Percentiles rank a stretch among this genome's conserved stretches.
phyloP scores from a whole-genome alignment of 2,113 vertebrate genomes.

The Heterochromis multidens region DNA sequence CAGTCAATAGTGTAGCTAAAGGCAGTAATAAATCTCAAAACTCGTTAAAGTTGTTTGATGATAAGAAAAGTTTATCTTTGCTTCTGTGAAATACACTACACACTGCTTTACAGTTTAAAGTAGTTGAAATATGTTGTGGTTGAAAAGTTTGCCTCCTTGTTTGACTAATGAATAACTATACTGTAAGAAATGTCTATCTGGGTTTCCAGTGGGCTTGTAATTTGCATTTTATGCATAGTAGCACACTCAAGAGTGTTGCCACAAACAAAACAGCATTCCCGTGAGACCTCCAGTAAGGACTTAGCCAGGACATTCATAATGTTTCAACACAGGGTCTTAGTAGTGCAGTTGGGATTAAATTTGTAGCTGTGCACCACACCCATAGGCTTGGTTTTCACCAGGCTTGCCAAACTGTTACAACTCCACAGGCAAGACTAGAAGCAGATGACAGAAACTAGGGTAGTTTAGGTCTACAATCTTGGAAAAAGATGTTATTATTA shows the following conservation, averaged over 20 bases:
- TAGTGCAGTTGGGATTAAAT: slow-evolving; percentile 20
- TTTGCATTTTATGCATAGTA: slow-evolving; percentile 27
- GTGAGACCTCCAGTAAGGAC: slow-evolving; percentile 2
- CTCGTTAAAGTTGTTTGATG: neutral
- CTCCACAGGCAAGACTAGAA: slow-evolving; percentile 29
- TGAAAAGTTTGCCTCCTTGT: slow-evolving; percentile 2
- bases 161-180: slow-evolving; percentile 38
- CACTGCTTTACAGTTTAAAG: neutral
- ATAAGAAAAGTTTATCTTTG: neutral
- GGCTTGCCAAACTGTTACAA: slow-evolving; percentile 31
- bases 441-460: slow-evolving; percentile 24
- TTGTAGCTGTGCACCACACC: slow-evolving; percentile 52
- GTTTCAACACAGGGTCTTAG: slow-evolving; percentile 16
- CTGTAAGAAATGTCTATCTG: slow-evolving; percentile 1
- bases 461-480: neutral
- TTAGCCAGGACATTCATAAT: neutral
- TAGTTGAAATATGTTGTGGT: slow-evolving; percentile 4
- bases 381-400: slow-evolving; percentile 43
- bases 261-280: slow-evolving; percentile 43
- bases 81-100: neutral
- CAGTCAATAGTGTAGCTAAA: neutral
- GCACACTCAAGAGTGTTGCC: slow-evolving; percentile 6
- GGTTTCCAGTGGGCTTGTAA: slow-evolving; percentile 28
- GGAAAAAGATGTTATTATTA: slow-evolving; percentile 37
- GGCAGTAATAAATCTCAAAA: neutral